Evolutionary conservation across 2,797 vertebrate species (phyloP).

Genomic region (Oophaga sylvatica): DNA sequence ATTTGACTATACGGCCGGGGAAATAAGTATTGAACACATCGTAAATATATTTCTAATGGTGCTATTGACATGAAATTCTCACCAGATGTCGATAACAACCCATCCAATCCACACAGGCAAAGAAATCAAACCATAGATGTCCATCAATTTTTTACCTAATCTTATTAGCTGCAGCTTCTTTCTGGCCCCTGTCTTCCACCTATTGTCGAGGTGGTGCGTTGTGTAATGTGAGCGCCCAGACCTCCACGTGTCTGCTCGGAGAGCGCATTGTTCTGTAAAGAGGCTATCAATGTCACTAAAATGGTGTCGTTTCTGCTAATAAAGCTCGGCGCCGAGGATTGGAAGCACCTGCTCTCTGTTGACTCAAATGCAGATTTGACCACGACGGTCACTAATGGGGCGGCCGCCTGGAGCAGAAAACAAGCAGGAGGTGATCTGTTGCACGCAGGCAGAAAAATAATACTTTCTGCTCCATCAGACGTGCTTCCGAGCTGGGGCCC

Average conservation of each 20-base stretch:
- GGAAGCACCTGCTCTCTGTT: constrained; percentile 70
- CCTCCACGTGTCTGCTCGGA: neutral
- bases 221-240: constrained; percentile 8
- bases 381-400: constrained; percentile 65
- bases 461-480: constrained; percentile 57
- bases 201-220: neutral
- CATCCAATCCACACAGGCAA: too few relatives aligned
- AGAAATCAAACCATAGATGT: too few relatives aligned
- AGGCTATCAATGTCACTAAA: constrained; percentile 37
- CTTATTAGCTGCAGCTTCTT: neutral
- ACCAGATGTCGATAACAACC: too few relatives aligned
- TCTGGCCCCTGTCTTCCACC: neutral
- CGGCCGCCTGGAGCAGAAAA: constrained; percentile 64
- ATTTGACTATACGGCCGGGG: too few relatives aligned
- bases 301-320: constrained; percentile 48
- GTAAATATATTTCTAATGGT: too few relatives aligned
- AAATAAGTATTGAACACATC: too few relatives aligned
- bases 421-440: constrained; percentile 63
- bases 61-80: too few relatives aligned
- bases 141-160: too few relatives aligned
- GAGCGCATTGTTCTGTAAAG: constrained; percentile 33
- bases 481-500: constrained; percentile 33
- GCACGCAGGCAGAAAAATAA: constrained; percentile 42
- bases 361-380: constrained; percentile 65
- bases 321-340: constrained; percentile 22